phyloP scores from a whole-genome alignment of 1,140 invertebrate genomes.

The Drosophila sechellia region DNA sequence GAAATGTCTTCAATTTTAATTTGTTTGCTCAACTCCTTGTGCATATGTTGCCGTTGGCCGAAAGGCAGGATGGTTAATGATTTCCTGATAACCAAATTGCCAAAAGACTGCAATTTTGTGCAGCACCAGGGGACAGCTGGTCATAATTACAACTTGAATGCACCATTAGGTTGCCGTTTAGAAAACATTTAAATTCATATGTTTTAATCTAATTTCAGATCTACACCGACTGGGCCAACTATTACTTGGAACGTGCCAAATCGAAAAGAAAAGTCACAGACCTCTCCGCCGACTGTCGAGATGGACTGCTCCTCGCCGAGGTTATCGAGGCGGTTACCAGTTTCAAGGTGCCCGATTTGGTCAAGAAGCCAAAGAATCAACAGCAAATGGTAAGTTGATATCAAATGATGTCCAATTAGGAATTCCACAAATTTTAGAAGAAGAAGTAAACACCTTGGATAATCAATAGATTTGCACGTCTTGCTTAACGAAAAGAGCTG shows the following conservation, averaged over 20 bases:
- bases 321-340: slow-evolving; percentile 97
- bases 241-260: slow-evolving; percentile 96
- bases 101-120: slow-evolving; percentile 39
- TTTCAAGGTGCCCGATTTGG: slow-evolving; percentile 94
- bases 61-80: slow-evolving; percentile 62
- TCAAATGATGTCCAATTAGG: too few species aligned
- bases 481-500: neutral
- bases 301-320: slow-evolving; percentile 95
- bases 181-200: slow-evolving; percentile 36
- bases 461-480: neutral
- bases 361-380: slow-evolving; percentile 93
- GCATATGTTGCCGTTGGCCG: slow-evolving; percentile 59
- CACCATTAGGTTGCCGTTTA: slow-evolving; percentile 46
- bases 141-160: slow-evolving; percentile 64
- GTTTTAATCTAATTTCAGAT: slow-evolving; percentile 87
- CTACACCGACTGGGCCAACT: slow-evolving; percentile 99
- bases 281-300: slow-evolving; percentile 94
- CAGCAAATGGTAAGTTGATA: slow-evolving; percentile 94
- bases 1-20: slow-evolving; percentile 68
- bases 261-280: slow-evolving; percentile 93
- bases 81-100: slow-evolving; percentile 73
- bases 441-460: too few species aligned
- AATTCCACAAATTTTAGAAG: too few species aligned
- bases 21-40: slow-evolving; percentile 68
- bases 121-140: slow-evolving; percentile 39